Base-by-base conservation (phyloP, 2,797 vertebrate genomes). In the Lutjanus campechanus region DNA sequence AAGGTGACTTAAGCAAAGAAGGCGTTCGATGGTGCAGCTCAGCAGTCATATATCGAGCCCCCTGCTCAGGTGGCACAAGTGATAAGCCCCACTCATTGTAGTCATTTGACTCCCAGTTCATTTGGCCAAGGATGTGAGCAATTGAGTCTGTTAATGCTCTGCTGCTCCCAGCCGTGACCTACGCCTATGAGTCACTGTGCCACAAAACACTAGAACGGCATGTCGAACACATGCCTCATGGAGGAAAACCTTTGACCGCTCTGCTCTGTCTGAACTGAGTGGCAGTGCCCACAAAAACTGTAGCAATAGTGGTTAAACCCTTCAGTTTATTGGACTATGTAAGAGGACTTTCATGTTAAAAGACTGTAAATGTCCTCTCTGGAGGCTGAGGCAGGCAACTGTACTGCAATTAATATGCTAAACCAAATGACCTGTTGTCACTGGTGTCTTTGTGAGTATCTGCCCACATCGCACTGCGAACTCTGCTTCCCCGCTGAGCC, bases 1-100 rank as follows among this genome's bases (percentile, higher is more conserved):
- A 77, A 88, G 79, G 88, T 88, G 81, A 85, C 80, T 84, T 83
- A 62, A 83, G 76, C 66, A 81, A 61, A 78, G 41, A 72, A 83
- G 46, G 55, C 2, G 4, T 76, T 56, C 80, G 69, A 85, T 53
- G 75, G 44, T 58, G 77, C 25, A 51, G 68, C 79, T 76, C 67
- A 76, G 80, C 75, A 73, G 56, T 65, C 70, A 65, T 62, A 79
- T 17, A 60, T 40, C 20, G 68, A 76, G 73, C 60, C 25, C 5
- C 50, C 51, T 25, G 65, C 77, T 86, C 86, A 90, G 85, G 88
- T 87, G 88, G 79, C 61, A 59, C 53, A 25, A 47, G 66, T 69
- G 72, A 85, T 85, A 85, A 85, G 68, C 36, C 29, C 13, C 3
- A 25, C 22, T 77, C 69, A 70, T 61, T 36, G 75, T 49, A 44